A percentile compares a stretch with the other conserved stretches of the same genome.
These are phyloP conservation scores for Gastrophysa polygoni DNA, from an alignment of 2,888 invertebrate genomes.

Conservation along the genomic window DNA sequence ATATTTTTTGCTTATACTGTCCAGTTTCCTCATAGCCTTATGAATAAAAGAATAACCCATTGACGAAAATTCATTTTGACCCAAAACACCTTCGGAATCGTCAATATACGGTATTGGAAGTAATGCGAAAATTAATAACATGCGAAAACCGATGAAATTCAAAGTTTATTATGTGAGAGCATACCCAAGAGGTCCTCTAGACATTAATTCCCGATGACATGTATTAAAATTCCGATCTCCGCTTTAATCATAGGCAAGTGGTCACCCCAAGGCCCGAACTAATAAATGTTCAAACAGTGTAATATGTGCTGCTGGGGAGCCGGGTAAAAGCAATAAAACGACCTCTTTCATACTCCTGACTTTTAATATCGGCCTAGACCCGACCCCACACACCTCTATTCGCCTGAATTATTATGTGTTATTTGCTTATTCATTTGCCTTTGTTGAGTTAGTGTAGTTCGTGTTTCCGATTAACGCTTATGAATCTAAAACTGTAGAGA, in stretches of 20 bases:
- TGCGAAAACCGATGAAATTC: constrained; percentile 22
- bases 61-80: too few relatives aligned
- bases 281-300: constrained; percentile 56
- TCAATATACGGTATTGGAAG: too few relatives aligned
- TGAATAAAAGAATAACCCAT: too few relatives aligned
- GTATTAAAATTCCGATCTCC: constrained; percentile 55
- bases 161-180: constrained; percentile 30
- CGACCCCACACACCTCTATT: constrained; percentile 31
- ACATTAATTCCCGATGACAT: constrained; percentile 55
- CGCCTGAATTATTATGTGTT: constrained; percentile 30
- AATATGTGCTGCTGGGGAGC: constrained; percentile 46
- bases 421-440: constrained; percentile 24
- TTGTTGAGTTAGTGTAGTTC: constrained; percentile 12
- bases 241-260: constrained; percentile 55
- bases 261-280: constrained; percentile 51
- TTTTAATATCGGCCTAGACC: constrained; percentile 33
- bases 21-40: too few relatives aligned
- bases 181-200: constrained; percentile 18
- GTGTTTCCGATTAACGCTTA: neutral
- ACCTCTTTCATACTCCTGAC: constrained; percentile 33
- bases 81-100: too few relatives aligned
- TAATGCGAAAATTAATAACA: constrained; percentile 30
- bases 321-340: constrained; percentile 45
- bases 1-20: too few relatives aligned
- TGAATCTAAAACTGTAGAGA: neutral